Evolutionary conservation across 2,113 vertebrate genomes (phyloP), one percentile per base, ranked within the genome.

Genomic region (Sebastes fasciatus): DNA sequence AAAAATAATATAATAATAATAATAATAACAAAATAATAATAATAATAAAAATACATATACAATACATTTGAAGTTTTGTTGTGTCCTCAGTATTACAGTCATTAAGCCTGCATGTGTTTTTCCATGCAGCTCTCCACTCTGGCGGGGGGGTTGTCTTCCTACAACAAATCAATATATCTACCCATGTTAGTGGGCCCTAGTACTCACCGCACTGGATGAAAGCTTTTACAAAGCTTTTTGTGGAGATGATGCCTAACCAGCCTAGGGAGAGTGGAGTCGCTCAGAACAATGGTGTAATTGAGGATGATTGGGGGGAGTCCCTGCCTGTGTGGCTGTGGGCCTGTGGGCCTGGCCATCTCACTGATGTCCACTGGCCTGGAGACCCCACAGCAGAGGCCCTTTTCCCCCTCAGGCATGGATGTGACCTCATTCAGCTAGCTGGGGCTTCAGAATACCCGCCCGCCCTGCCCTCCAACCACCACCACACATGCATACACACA

Each of bases 101-200:
- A 70, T 73, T 13, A 14, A 45, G 72, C 55, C 6, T 19, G n/a
- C 49, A 75, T 74, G 43, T 86, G 76, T 88, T 85, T 91, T 90
- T 85, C 82, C 77, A 58, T 82, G 81, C 74, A 74, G 5, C 92
- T 81, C 84, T 91, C 10, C 1, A 80, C 88, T 93, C 80, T 87
- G 80, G 19, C 79, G 74, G 72, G 0, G 69, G 86, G 82, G 90
- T 82, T 79, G 76, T 69, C 92, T 90, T 84, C 77, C 69, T 48
- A 78, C 83, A 80, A 87, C 93, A 94, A 94, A 97, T 97, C 97
- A 91, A 96, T 96, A 93, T 65, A 57, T 93, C 86, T 94, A 84
- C 69, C 45, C 86, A 55, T 93, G 69, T 78, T 94, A 93, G 90
- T 91, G 83, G 5, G 34, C 85, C 86, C 66, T 74, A 43, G 85